These are phyloP conservation scores for Protosalanx chinensis DNA, from an alignment of 2,797 vertebrate genomes.

Conservation along the genomic window DNA sequence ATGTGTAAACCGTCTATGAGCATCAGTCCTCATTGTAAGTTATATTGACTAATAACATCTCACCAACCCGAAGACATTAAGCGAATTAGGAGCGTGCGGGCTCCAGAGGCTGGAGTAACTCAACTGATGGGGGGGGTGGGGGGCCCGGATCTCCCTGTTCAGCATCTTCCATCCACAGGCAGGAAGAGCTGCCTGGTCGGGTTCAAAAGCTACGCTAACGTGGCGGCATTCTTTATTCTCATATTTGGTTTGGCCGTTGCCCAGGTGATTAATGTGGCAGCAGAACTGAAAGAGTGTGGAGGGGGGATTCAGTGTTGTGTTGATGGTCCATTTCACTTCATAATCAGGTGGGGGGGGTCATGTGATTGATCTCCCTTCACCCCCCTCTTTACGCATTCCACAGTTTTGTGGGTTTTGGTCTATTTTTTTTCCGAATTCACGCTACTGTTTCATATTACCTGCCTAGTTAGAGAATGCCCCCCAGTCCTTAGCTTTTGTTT, in stretches of 20 bases:
- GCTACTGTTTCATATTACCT: constrained; percentile 68
- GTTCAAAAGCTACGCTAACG: constrained; percentile 56
- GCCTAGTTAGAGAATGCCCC: constrained; percentile 49
- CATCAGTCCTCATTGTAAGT: constrained; percentile 56
- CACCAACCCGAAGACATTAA: constrained; percentile 60
- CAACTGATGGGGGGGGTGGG: constrained; percentile 34
- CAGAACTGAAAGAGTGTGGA: constrained; percentile 52
- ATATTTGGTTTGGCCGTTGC: constrained; percentile 62
- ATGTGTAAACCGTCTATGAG: constrained; percentile 44
- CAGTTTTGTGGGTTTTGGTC: constrained; percentile 5
- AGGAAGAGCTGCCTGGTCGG: constrained; percentile 44
- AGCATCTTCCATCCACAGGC: constrained; percentile 40
- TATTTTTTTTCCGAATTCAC: constrained; percentile 19
- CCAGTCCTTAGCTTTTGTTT: constrained; percentile 44
- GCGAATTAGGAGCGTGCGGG: constrained; percentile 46
- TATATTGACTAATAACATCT: constrained; percentile 68
- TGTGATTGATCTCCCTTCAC: constrained; percentile 52
- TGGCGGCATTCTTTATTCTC: constrained; percentile 59
- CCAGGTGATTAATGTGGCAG: constrained; percentile 69
- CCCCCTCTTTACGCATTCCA: constrained; percentile 29
- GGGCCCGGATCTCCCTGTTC: constrained; percentile 38
- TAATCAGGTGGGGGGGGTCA: constrained; percentile 65
- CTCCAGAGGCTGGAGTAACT: constrained; percentile 49
- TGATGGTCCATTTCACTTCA: constrained; percentile 77
- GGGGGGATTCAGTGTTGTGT: constrained; percentile 54